These are phyloP conservation scores for Phylloscopus trochiloides DNA, from an alignment of 2,113 vertebrate species.

Conservation along the genomic window DNA sequence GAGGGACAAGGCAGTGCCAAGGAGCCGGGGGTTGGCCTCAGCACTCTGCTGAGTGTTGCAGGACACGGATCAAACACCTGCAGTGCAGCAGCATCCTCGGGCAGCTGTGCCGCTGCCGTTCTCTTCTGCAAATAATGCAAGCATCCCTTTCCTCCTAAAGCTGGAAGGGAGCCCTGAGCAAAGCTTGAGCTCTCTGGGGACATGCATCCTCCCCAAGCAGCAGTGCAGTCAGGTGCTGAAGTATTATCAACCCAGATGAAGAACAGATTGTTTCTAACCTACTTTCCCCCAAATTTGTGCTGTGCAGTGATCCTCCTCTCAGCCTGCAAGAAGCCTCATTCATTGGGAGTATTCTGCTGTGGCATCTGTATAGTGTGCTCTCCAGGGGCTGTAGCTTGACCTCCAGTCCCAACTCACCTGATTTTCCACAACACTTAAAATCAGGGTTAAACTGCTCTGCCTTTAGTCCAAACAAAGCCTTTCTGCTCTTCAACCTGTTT, in stretches of 20 bases:
- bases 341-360: background rate
- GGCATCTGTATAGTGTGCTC: background rate
- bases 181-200: background rate
- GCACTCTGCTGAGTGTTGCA: background rate
- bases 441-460: background rate
- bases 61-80: background rate
- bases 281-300: background rate
- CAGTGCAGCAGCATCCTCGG: background rate
- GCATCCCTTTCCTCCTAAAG: background rate
- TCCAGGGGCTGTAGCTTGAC: background rate
- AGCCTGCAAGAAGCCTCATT: background rate
- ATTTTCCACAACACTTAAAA: background rate
- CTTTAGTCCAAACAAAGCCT: background rate
- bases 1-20: background rate
- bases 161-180: background rate
- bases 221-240: background rate
- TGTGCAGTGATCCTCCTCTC: background rate
- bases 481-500: background rate
- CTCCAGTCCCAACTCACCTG: background rate
- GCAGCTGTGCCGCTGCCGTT: background rate
- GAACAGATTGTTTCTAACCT: background rate
- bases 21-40: fast-evolving
- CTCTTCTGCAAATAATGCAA: fast-evolving
- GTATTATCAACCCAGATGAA: background rate
- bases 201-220: background rate